Base-by-base conservation (phyloP, 2,888 invertebrate genomes). In the Agrochola lota region DNA sequence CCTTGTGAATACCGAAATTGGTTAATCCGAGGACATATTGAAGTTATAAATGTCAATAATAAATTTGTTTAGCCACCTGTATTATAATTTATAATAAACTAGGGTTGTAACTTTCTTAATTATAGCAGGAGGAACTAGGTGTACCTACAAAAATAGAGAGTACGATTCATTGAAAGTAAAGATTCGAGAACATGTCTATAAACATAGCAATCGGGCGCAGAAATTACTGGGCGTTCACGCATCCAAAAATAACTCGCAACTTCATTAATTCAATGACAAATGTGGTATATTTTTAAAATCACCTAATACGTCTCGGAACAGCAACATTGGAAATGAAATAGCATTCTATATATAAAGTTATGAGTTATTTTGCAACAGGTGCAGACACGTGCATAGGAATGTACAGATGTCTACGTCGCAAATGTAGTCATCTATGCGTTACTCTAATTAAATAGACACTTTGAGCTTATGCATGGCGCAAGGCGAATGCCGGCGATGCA, bases 341-440 rank as follows among this genome's bases (percentile, higher is more conserved):
- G 40, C 73, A 68, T 75, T 78, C 80, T 78, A 78, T 75, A 85
- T 80, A 72, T 83, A 83, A 73, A 26, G 20, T 73, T 69, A 63
- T 87, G 85, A 80, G 60, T 79, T 57, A 57, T 17, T 76, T 46
- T 73, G 63, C 64, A 74, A 46, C 84, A 77, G 85, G 74, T 85
- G 84, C 85, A 71, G 59, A 23, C 76, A 71, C 72, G 79, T 77
- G 82, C n/a, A 46, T 30, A 3, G 0, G 17, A 40, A 40, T 74
- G 20, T 67, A 70, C 49, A 43, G 5, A 20, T 46, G 4, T 73
- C 2, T 43, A 52, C 23, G 52, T 23, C 71, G 26, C 15, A 55
- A 52, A 52, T 20, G 7, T 20, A 52, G 52, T 23, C 20, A 52
- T 23, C 20, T 9, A 26, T 46, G 30, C 12, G 30, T 55, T 15